Percentiles rank a stretch among this genome's conserved stretches.
Evolutionary conservation across 2,888 invertebrate species (phyloP).

Genomic region (Drosophila cognata): DNA sequence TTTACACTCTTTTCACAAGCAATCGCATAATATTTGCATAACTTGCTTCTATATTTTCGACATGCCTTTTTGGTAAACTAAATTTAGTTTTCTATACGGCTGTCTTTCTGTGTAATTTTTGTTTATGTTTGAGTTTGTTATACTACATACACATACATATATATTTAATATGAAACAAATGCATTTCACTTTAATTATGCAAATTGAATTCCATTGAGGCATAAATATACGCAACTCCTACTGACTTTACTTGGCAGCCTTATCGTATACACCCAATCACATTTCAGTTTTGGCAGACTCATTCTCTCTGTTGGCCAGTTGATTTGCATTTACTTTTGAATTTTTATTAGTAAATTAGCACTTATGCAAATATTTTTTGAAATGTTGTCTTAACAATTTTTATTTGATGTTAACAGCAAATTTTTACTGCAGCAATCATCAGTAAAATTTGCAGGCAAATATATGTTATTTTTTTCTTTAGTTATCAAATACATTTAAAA

Average conservation of each 20-base stretch:
- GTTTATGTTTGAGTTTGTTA: slow-evolving; percentile 8
- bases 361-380: slow-evolving; percentile 57
- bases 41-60: slow-evolving; percentile 38
- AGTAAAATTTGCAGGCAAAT: slow-evolving; percentile 13
- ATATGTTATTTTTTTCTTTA: slow-evolving; percentile 6
- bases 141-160: slow-evolving; percentile 41
- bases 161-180: slow-evolving; percentile 50
- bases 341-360: slow-evolving; percentile 71
- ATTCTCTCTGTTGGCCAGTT: slow-evolving; percentile 14
- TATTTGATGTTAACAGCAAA: slow-evolving; percentile 41
- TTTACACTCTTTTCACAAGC: slow-evolving; percentile 17
- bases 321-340: slow-evolving; percentile 67
- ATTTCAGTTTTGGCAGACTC: background rate
- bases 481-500: slow-evolving; percentile 39
- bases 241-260: slow-evolving; percentile 1
- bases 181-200: slow-evolving; percentile 72
- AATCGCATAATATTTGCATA: slow-evolving; percentile 38
- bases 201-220: slow-evolving; percentile 70
- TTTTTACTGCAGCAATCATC: slow-evolving; percentile 29
- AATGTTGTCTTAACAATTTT: slow-evolving; percentile 20
- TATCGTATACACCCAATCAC: background rate
- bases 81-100: background rate
- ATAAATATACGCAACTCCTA: slow-evolving; percentile 51
- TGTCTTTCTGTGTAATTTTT: slow-evolving; percentile 3
- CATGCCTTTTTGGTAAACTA: slow-evolving; percentile 14